phyloP scores from a whole-genome alignment of 2,888 invertebrate genomes.

The Caenorhabditis sp. region DNA sequence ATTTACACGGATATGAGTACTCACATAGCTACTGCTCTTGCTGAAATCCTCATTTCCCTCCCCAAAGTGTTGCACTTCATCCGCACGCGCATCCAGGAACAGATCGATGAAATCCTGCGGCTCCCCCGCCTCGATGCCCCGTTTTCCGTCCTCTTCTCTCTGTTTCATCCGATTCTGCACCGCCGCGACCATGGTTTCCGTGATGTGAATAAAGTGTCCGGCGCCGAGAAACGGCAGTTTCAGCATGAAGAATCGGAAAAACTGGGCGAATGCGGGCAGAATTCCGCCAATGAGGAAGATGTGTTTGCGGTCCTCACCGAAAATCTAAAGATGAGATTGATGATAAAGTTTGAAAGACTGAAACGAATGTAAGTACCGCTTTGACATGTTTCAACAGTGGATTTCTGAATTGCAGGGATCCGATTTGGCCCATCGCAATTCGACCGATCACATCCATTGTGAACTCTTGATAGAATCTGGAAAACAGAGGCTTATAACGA shows the following conservation, averaged over 20 bases:
- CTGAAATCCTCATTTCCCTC: constrained; percentile 26
- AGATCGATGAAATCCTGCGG: constrained; percentile 69
- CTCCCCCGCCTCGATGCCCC: constrained; percentile 45
- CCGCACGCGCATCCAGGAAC: constrained; percentile 65
- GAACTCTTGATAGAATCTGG: constrained; percentile 65
- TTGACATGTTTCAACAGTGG: constrained; percentile 15
- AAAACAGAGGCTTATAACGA: too few species aligned
- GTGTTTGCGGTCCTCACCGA: neutral
- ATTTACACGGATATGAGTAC: neutral
- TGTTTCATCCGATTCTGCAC: constrained; percentile 52
- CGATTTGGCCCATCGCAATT: constrained; percentile 66
- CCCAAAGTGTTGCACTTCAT: constrained; percentile 44
- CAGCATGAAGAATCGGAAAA: neutral
- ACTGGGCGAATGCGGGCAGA: neutral
- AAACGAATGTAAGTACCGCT: neutral
- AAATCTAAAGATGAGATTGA: neutral
- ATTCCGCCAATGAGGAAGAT: neutral
- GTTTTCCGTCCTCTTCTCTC: constrained; percentile 39
- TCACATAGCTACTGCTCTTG: constrained; percentile 24
- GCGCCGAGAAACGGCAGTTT: neutral
- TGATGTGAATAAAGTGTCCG: neutral
- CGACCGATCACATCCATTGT: constrained; percentile 67
- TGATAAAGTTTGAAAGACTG: neutral
- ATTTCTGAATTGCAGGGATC: constrained; percentile 42
- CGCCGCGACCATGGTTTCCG: constrained; percentile 17